Conservation (phyloP, 2,888 invertebrate genomes). For the Yponomeuta malinellus region DNA sequence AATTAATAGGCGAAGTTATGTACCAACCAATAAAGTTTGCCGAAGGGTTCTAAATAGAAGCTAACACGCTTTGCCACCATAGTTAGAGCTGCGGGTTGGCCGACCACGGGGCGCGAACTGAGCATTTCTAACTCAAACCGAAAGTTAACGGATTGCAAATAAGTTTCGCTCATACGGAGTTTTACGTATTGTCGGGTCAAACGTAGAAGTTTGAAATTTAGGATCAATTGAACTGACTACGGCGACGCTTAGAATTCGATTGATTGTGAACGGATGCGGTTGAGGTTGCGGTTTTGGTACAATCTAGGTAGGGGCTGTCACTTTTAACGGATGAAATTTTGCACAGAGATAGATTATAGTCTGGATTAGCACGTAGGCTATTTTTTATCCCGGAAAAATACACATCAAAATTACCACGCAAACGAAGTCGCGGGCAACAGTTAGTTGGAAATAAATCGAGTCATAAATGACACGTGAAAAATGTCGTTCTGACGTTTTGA, state of each 20-base stretch:
- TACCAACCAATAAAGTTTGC: background rate
- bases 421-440: too few species aligned
- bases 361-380: too few species aligned
- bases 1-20: background rate
- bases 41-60: conserved; percentile 20
- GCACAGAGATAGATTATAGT: too few species aligned
- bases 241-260: background rate
- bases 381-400: too few species aligned
- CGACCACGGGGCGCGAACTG: conserved; percentile 43
- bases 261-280: background rate
- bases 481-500: too few species aligned
- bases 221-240: conserved; percentile 26
- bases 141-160: conserved; percentile 72
- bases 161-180: conserved; percentile 63
- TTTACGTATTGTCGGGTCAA: conserved; percentile 73
- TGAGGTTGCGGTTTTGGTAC: background rate
- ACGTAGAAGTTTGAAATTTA: conserved; percentile 60
- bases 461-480: too few species aligned
- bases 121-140: conserved; percentile 46
- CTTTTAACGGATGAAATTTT: too few species aligned
- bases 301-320: too few species aligned
- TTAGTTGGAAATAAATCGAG: too few species aligned
- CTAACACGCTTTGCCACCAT: conserved; percentile 53
- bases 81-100: conserved; percentile 45
- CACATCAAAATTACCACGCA: too few species aligned